Conservation (phyloP, 2,797 vertebrate species). For the Parambassis ranga region DNA sequence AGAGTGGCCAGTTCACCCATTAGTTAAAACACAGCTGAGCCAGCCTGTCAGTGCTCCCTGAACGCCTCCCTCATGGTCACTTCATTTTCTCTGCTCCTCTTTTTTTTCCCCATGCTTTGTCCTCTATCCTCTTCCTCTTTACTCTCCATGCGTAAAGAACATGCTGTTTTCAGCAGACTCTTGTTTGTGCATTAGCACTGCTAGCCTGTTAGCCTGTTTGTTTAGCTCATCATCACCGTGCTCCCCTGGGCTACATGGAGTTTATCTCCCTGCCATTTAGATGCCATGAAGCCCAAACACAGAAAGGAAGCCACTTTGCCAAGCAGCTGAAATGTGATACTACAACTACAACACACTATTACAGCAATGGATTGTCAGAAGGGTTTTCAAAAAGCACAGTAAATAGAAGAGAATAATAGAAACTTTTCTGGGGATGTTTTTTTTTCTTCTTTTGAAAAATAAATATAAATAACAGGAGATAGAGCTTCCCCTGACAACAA, state of each 20-base stretch:
- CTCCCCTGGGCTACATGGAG: conserved; percentile 58
- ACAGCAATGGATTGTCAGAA: conserved; percentile 19
- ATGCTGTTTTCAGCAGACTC: conserved; percentile 43
- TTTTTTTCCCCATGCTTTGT: neutral
- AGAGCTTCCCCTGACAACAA: neutral
- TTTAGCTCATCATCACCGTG: conserved; percentile 67
- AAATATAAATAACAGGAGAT: neutral
- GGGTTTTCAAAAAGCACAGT: conserved; percentile 1
- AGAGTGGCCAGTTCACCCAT: conserved; percentile 41
- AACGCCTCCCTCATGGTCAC: conserved; percentile 16
- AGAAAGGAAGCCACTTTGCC: conserved; percentile 45
- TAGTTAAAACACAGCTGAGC: conserved; percentile 62
- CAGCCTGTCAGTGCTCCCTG: conserved; percentile 34
- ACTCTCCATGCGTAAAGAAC: conserved; percentile 21
- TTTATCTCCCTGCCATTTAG: conserved; percentile 67
- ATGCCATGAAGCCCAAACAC: conserved; percentile 58
- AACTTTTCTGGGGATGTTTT: neutral
- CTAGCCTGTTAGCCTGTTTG: conserved; percentile 65
- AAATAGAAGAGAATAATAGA: neutral
- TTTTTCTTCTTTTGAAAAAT: neutral
- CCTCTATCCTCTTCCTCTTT: neutral
- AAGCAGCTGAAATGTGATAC: conserved; percentile 37
- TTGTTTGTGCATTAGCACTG: conserved; percentile 14
- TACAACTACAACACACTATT: conserved; percentile 1
- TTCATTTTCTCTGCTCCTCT: neutral